These are phyloP conservation scores for Orthochromis malagaraziensis DNA, from an alignment of 2,113 vertebrate genomes.

Conservation along the genomic window DNA sequence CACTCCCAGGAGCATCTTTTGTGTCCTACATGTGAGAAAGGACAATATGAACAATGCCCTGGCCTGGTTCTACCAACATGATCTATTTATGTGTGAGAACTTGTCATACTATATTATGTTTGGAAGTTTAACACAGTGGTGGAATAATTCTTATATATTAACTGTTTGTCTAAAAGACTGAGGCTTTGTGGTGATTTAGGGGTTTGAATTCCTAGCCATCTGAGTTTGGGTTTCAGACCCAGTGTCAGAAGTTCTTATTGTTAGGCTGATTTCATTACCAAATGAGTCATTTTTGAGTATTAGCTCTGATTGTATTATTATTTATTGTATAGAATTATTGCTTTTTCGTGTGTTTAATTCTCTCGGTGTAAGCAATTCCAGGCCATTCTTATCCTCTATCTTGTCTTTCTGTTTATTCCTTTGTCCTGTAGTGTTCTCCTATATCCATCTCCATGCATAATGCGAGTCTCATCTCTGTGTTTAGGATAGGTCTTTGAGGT, in stretches of 20 bases:
- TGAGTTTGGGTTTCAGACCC: background rate
- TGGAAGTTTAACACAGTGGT: background rate
- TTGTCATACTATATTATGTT: background rate
- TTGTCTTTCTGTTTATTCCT: background rate
- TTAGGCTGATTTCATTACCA: background rate
- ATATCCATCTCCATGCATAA: background rate
- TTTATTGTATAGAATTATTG: background rate
- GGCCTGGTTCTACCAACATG: background rate
- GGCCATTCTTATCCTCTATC: background rate
- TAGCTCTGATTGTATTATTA: background rate
- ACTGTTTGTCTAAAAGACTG: background rate
- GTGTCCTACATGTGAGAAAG: background rate
- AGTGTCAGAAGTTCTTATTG: background rate
- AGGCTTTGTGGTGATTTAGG: background rate
- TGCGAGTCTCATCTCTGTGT: background rate
- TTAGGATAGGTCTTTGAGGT: background rate
- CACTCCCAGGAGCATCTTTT: background rate
- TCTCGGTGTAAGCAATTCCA: background rate
- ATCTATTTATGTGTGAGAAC: background rate
- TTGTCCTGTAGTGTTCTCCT: background rate
- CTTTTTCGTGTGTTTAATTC: background rate
- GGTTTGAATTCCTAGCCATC: background rate
- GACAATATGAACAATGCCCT: background rate
- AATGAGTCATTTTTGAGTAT: background rate
- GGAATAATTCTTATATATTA: background rate